phyloP scores from a whole-genome alignment of 2,113 vertebrate genomes.

The Chitala chitala region DNA sequence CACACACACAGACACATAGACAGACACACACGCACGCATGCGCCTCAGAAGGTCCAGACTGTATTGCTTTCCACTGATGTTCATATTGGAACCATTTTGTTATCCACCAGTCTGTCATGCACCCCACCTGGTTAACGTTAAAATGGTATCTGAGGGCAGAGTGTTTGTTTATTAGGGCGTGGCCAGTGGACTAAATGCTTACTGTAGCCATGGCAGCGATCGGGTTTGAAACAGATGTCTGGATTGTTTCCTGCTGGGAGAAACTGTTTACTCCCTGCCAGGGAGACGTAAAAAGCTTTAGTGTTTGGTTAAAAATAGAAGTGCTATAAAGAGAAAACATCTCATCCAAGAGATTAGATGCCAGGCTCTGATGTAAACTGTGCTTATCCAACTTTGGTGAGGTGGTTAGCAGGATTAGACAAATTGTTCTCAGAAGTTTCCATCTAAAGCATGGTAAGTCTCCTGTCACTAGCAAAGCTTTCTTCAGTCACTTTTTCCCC shows the following conservation, averaged over 20 bases:
- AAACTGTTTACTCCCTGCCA: conserved; percentile 73
- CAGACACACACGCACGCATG: neutral
- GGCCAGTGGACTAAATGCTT: conserved; percentile 78
- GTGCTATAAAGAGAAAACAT: conserved; percentile 27
- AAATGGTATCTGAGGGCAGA: conserved; percentile 92
- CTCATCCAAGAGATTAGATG: conserved; percentile 75
- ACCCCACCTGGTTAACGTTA: conserved; percentile 99
- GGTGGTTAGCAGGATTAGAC: conserved; percentile 83
- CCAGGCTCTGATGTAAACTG: conserved; percentile 75
- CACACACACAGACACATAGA: too few relatives aligned
- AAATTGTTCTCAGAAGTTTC: too few relatives aligned
- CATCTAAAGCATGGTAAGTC: conserved; percentile 67
- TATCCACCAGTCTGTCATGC: conserved; percentile 92
- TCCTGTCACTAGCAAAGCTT: too few relatives aligned
- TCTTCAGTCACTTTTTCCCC: too few relatives aligned
- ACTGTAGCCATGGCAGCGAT: conserved; percentile 93
- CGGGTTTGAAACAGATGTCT: conserved; percentile 91
- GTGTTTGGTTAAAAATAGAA: conserved; percentile 67
- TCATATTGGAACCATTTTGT: conserved; percentile 86
- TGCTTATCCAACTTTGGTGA: conserved; percentile 82
- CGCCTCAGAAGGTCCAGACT: conserved; percentile 55
- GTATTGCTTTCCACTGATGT: conserved; percentile 72
- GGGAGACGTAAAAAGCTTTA: conserved; percentile 65
- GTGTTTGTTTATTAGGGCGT: conserved; percentile 99
- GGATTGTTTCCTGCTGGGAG: conserved; percentile 87